Evolutionary conservation across 1,140 invertebrate genomes (phyloP).

Genomic region (Pogonomyrmex barbatus): DNA sequence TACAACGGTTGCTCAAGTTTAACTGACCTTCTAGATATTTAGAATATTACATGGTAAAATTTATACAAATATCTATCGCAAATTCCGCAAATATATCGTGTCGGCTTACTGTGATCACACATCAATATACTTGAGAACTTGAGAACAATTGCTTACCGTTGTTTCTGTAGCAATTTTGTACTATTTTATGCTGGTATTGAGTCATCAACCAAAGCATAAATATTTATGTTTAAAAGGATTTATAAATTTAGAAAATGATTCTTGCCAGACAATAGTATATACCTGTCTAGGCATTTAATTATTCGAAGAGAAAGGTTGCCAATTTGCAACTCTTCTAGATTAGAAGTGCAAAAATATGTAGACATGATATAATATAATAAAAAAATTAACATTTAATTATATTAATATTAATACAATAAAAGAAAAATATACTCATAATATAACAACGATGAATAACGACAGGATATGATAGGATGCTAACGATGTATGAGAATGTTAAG

Average conservation of each 20-base stretch:
- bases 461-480: too few species aligned
- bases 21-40: background rate
- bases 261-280: background rate
- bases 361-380: background rate
- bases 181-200: background rate
- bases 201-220: background rate
- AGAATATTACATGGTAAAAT: background rate
- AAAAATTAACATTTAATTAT: too few species aligned
- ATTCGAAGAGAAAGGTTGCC: background rate
- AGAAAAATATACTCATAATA: too few species aligned
- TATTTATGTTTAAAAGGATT: background rate
- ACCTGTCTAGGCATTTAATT: background rate
- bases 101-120: background rate
- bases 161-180: background rate
- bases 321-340: background rate
- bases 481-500: too few species aligned
- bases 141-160: background rate
- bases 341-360: background rate
- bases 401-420: too few species aligned
- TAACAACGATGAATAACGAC: too few species aligned
- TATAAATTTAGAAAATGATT: too few species aligned
- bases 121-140: too few species aligned
- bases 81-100: background rate
- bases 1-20: background rate
- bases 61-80: background rate